These are phyloP conservation scores for Anguilla obscura DNA, from an alignment of 2,797 vertebrate genomes.

Conservation along the genomic window DNA sequence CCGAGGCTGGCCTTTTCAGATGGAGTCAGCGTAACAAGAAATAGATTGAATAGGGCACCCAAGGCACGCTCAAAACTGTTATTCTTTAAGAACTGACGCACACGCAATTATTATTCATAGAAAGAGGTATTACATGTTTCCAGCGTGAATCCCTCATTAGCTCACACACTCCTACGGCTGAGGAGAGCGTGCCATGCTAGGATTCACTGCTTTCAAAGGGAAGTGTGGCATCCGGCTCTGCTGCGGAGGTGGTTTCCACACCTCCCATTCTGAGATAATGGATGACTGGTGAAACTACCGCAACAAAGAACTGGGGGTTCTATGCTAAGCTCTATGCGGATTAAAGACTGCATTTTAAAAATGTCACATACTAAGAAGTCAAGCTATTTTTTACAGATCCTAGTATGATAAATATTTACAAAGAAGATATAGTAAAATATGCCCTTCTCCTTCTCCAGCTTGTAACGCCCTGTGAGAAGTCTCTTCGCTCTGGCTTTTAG, in stretches of 20 bases:
- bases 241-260: background rate
- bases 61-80: background rate
- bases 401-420: background rate
- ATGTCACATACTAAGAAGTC: background rate
- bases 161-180: too few relatives aligned
- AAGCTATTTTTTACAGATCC: background rate
- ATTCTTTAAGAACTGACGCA: background rate
- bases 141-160: background rate
- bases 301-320: slow-evolving; percentile 11
- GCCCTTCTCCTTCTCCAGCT: background rate
- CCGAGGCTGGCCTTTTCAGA: background rate
- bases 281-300: background rate
- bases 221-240: background rate
- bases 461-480: background rate
- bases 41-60: background rate
- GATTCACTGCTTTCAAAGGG: background rate
- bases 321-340: background rate
- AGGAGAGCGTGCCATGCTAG: background rate
- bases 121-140: background rate
- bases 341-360: background rate
- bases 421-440: background rate
- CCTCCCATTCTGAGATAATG: background rate
- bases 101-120: background rate
- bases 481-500: background rate
- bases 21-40: background rate